Base-by-base conservation (phyloP, 35 echinoderm and acorn worm genomes). In the Lytechinus pictus region DNA sequence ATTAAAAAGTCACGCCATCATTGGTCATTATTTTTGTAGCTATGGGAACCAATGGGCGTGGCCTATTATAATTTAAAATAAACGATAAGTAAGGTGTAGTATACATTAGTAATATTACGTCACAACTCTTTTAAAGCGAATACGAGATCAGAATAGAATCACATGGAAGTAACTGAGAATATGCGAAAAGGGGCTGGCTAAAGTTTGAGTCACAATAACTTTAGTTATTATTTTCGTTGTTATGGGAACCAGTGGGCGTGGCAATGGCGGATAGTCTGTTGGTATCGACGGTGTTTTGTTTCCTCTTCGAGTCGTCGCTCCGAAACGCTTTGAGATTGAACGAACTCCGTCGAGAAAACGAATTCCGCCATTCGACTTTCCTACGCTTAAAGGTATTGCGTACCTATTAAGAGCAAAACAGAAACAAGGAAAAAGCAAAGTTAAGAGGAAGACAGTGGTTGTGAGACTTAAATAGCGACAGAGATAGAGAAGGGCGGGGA, bases 261-360 rank as follows among this genome's bases (percentile, higher is more conserved):
- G 28, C 52, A 52, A 54, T 54, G 88, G 88, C 54, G 28, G 92
- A 93, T 10, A 93, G 55, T 24, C 24, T 54, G 92, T 93, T 57
- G 13, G 10, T 93, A 16, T 93, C 92, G 9, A 33, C 92, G 1
- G 28, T 93, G 8, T 93, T 9, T 57, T 51, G 91, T 27, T 57
- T 93, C 92, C 57, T 93, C 92, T 57, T 93, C 5, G 88, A 90
- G 88, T 93, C 92, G 28, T 93, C 92, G 54, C 92, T 93, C 57
- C 55, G 92, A 28, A 55, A 93, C 12, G 21, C 53, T 13, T 54
- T 54, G 54, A 93, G 52, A 93, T 93, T 93, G 92, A 57, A 93
- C 1, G 92, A 55, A 54, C n/a, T 93, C 19, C 92, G 92, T 16
- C 92, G 16, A 21, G 92, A 93, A 55, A 93, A 93, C 4, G 92